Percentiles rank a stretch among this genome's conserved stretches.
phyloP scores from a whole-genome alignment of 2,113 vertebrate species.

The Nansenia antarctica region DNA sequence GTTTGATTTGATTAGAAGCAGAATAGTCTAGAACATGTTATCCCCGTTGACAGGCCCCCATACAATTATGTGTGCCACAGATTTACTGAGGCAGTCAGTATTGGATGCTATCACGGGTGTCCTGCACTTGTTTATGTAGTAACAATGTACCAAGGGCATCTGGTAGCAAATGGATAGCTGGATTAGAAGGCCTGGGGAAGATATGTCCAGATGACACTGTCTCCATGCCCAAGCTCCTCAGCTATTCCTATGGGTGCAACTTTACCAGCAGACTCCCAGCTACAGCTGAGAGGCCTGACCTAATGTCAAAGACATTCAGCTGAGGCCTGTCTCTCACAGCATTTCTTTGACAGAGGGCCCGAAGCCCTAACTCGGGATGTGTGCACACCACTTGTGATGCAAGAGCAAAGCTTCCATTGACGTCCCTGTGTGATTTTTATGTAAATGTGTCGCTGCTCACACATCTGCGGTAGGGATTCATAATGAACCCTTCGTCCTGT shows the following conservation, averaged over 20 bases:
- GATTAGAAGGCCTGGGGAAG: slow-evolving; percentile 70
- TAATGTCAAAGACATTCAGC: slow-evolving; percentile 60
- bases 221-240: slow-evolving; percentile 72
- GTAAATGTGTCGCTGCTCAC: no score
- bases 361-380: slow-evolving; percentile 51
- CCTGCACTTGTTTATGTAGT: slow-evolving; percentile 80
- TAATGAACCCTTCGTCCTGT: no score
- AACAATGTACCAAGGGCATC: slow-evolving; percentile 80
- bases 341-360: slow-evolving; percentile 57
- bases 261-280: slow-evolving; percentile 67
- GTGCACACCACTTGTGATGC: no score
- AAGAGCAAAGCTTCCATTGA: no score
- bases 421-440: no score
- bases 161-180: slow-evolving; percentile 74
- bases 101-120: slow-evolving; percentile 63
- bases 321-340: slow-evolving; percentile 70
- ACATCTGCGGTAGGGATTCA: no score
- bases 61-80: slow-evolving; percentile 32
- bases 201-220: slow-evolving; percentile 81
- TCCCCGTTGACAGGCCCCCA: not conserved
- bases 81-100: slow-evolving; percentile 69
- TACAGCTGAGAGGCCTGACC: slow-evolving; percentile 71
- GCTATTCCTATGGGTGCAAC: slow-evolving; percentile 73
- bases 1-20: not conserved
- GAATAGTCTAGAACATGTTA: not conserved